Percentiles rank a stretch among this genome's conserved stretches.
Conservation (phyloP, 2,888 invertebrate genomes). For the Acanthosepion lycidas region DNA sequence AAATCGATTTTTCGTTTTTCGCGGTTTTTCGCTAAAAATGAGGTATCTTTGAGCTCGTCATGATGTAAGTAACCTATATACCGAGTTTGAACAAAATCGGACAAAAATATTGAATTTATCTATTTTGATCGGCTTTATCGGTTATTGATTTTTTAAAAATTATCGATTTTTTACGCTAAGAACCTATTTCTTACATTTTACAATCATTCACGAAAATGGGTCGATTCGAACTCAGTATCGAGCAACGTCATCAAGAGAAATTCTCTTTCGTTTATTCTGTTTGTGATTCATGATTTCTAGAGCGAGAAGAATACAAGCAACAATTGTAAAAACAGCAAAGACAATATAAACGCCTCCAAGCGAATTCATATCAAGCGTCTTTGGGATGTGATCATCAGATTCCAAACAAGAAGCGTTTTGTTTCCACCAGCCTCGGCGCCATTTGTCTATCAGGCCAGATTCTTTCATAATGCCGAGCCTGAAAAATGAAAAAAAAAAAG, state of each 20-base stretch:
- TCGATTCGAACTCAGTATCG: background rate
- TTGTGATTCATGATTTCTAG: background rate
- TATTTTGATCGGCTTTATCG: too few relatives aligned
- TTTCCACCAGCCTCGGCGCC: background rate
- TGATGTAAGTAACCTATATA: too few relatives aligned
- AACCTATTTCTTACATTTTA: too few relatives aligned
- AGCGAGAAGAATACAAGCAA: background rate
- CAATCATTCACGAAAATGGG: too few relatives aligned
- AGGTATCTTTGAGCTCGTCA: too few relatives aligned
- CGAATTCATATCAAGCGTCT: background rate
- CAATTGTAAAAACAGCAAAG: background rate
- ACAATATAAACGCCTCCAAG: slow-evolving; percentile 4
- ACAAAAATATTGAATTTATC: too few relatives aligned
- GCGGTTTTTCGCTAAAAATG: too few relatives aligned
- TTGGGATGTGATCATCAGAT: background rate
- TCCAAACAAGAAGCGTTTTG: background rate
- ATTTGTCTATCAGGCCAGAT: slow-evolving; percentile 21
- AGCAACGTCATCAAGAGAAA: background rate
- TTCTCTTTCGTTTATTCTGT: background rate
- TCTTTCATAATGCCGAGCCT: background rate
- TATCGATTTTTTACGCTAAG: too few relatives aligned
- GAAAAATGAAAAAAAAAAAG: too few relatives aligned
- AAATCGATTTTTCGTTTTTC: too few relatives aligned
- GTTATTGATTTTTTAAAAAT: too few relatives aligned
- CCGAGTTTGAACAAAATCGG: too few relatives aligned